These are phyloP conservation scores for Augochlora pura DNA, from an alignment of 1,140 invertebrate genomes.

Conservation along the genomic window DNA sequence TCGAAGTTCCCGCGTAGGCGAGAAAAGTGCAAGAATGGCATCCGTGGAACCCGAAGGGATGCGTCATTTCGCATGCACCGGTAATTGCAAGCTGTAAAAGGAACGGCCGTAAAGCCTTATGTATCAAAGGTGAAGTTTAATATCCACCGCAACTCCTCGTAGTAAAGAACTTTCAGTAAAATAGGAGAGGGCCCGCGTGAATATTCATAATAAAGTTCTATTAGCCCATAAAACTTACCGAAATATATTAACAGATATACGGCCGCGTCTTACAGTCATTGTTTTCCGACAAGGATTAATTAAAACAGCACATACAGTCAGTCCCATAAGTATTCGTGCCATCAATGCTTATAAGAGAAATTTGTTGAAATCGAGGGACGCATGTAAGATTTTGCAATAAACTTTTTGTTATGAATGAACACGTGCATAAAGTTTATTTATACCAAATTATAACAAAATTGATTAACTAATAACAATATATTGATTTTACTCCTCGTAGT, in stretches of 20 bases:
- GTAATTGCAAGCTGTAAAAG: constrained; percentile 23
- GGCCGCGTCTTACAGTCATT: not conserved
- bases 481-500: no score
- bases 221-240: not conserved
- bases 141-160: not conserved
- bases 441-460: no score
- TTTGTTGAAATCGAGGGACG: no score
- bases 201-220: not conserved
- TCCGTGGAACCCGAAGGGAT: not conserved
- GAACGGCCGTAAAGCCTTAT: constrained; percentile 13
- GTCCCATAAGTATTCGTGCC: no score
- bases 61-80: constrained; percentile 13
- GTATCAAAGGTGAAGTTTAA: constrained; percentile 15
- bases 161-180: not conserved
- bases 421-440: no score
- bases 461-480: no score
- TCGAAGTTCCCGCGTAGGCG: not conserved
- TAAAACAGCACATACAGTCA: not conserved
- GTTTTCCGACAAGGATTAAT: not conserved
- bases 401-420: no score
- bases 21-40: not conserved
- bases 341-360: no score
- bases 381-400: no score
- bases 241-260: constrained; percentile 1
- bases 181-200: not conserved